Conservation (phyloP, 2,888 invertebrate genomes). For the Sepiola atlantica region DNA sequence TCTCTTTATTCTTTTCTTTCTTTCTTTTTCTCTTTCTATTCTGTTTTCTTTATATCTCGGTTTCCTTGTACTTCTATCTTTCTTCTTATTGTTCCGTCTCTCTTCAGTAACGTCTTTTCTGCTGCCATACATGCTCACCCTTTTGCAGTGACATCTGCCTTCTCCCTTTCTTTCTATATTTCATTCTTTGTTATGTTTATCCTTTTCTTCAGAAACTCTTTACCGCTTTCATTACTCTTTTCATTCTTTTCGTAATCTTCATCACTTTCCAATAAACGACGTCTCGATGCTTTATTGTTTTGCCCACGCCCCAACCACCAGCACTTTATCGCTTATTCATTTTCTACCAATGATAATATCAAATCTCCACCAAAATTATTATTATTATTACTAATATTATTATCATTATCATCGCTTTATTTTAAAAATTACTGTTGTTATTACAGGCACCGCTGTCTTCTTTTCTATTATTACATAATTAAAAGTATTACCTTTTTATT, state of each 20-base stretch:
- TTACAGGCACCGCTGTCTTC: neutral
- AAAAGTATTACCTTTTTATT: neutral
- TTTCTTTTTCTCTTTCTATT: too few relatives aligned
- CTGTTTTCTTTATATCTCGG: neutral
- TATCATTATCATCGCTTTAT: neutral
- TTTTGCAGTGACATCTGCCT: too few relatives aligned
- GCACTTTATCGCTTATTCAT: neutral
- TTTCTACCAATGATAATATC: too few relatives aligned
- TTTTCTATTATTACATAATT: neutral
- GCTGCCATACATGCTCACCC: too few relatives aligned
- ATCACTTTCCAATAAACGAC: neutral
- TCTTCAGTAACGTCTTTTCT: too few relatives aligned
- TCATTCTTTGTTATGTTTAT: too few relatives aligned
- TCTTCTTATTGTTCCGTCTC: too few relatives aligned
- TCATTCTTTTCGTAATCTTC: neutral
- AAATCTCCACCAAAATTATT: neutral
- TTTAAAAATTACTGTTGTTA: neutral
- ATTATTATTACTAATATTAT: constrained; percentile 14
- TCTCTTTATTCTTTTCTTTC: too few relatives aligned
- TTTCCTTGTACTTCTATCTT: neutral
- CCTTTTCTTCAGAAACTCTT: too few relatives aligned
- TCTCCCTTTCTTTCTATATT: too few relatives aligned
- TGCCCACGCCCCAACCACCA: neutral
- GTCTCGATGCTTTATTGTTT: neutral
- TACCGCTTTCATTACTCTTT: neutral